phyloP scores from a whole-genome alignment of 2,797 vertebrate species.

The Amblyraja radiata region DNA sequence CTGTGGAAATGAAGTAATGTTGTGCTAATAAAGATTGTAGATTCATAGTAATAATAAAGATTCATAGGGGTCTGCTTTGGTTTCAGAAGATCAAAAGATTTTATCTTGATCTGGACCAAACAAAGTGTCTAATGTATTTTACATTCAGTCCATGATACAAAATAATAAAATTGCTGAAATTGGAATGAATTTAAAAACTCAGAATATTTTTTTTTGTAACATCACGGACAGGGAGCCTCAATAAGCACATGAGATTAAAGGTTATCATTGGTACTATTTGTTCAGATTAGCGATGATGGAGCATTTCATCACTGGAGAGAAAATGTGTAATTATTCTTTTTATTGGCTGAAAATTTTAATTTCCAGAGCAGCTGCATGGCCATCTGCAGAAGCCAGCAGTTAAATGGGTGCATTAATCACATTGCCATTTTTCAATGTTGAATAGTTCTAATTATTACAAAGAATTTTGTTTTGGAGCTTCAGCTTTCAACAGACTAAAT shows the following conservation, averaged over 20 bases:
- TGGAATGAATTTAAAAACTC: neutral
- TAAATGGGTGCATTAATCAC: conserved; percentile 24
- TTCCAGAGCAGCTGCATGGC: conserved; percentile 16
- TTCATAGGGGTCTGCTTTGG: too few species aligned
- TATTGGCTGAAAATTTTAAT: conserved; percentile 4
- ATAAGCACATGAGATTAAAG: neutral
- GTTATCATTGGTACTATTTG: neutral
- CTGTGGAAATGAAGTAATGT: neutral
- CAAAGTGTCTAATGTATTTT: neutral
- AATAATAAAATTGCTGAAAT: neutral
- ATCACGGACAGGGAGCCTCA: neutral
- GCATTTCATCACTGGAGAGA: neutral
- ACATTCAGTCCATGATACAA: neutral
- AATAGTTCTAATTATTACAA: too few species aligned
- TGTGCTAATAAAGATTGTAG: neutral
- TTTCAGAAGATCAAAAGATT: neutral
- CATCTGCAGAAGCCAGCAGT: conserved; percentile 5
- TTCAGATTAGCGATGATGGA: conserved; percentile 12
- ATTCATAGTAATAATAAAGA: neutral
- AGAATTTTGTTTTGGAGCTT: neutral
- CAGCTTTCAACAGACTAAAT: neutral
- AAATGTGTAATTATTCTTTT: neutral
- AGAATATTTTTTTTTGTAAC: neutral
- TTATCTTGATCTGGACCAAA: neutral
- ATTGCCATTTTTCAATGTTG: conserved; percentile 12